Evolutionary conservation across 1,140 invertebrate species (phyloP).

Genomic region (Solenopsis invicta): DNA sequence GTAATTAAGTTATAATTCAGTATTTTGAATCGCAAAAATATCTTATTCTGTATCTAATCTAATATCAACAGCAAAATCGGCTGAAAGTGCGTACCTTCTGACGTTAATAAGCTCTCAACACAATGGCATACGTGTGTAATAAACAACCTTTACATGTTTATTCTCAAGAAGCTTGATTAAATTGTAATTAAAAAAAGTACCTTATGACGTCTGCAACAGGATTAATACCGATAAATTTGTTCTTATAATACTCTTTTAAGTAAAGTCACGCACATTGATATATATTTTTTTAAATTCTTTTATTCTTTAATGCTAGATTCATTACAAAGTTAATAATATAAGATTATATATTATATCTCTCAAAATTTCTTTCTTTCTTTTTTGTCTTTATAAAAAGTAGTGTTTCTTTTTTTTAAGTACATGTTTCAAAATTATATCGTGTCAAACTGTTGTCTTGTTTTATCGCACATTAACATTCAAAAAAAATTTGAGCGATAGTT

Average conservation of each 20-base stretch:
- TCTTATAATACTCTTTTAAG: neutral
- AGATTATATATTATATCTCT: neutral
- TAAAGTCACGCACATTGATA: neutral
- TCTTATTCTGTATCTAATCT: constrained; percentile 62
- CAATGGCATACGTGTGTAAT: neutral
- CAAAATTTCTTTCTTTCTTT: neutral
- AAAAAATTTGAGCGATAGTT: neutral
- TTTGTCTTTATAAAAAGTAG: neutral
- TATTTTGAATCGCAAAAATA: constrained; percentile 51
- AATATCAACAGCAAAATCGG: constrained; percentile 30
- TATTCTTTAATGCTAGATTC: neutral
- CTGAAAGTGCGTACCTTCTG: constrained; percentile 21
- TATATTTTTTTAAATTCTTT: neutral
- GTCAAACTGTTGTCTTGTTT: neutral
- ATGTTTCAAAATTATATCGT: neutral
- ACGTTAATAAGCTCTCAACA: constrained; percentile 50
- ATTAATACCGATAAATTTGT: constrained; percentile 26
- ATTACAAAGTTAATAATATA: neutral
- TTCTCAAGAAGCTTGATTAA: constrained; percentile 18
- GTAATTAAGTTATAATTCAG: neutral
- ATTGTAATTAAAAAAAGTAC: constrained; percentile 23
- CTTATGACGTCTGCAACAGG: neutral
- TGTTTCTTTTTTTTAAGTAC: neutral
- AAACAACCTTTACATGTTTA: constrained; percentile 42
- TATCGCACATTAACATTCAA: neutral